These are phyloP conservation scores for Cartodere bifasciata DNA, from an alignment of 2,888 invertebrate species.

Conservation along the genomic window DNA sequence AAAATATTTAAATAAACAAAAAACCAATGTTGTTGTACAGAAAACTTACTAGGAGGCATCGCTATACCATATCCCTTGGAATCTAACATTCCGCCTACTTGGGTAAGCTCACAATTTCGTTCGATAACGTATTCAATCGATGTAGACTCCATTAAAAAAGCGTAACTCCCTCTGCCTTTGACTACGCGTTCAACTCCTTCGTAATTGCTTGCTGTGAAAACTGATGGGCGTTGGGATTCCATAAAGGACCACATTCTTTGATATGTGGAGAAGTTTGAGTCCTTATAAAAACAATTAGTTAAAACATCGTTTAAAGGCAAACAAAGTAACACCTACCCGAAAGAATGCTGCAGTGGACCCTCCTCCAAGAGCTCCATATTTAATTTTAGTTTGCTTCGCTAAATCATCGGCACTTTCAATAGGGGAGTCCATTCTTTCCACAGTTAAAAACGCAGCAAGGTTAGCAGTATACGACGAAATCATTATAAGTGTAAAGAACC, in stretches of 20 bases:
- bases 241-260: conserved; percentile 94
- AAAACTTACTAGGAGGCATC: conserved; percentile 70
- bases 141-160: conserved; percentile 95
- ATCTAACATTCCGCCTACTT: conserved; percentile 85
- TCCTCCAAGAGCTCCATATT: conserved; percentile 86
- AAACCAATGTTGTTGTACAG: background rate
- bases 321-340: conserved; percentile 48
- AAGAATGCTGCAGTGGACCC: conserved; percentile 95
- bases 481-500: conserved; percentile 93
- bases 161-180: conserved; percentile 77
- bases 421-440: conserved; percentile 85
- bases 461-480: conserved; percentile 95
- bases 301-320: background rate
- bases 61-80: conserved; percentile 95
- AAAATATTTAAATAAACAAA: conserved; percentile 13
- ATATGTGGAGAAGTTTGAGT: conserved; percentile 88
- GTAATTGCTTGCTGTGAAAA: conserved; percentile 73
- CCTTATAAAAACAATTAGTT: conserved; percentile 41
- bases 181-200: conserved; percentile 86
- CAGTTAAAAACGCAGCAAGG: conserved; percentile 85
- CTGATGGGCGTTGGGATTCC: conserved; percentile 76
- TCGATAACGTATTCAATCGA: conserved; percentile 91
- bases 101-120: conserved; percentile 78
- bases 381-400: conserved; percentile 91
- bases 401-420: conserved; percentile 94